Evolutionary conservation across 2,113 vertebrate species (phyloP).

Genomic region (Alethe castanea): DNA sequence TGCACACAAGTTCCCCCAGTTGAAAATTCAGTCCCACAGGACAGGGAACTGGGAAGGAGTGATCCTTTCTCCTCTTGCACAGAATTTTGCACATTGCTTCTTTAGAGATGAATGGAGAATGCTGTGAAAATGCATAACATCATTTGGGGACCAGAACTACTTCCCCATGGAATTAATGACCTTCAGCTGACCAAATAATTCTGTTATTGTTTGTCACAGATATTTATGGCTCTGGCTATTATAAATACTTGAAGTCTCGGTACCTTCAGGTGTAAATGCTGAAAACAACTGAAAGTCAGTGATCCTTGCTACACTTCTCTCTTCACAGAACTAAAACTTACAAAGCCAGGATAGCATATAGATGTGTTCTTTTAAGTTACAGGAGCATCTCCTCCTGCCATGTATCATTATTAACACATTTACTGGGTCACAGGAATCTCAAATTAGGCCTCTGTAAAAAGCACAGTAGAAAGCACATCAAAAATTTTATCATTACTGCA

Average conservation of each 20-base stretch:
- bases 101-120: not conserved
- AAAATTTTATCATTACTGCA: not conserved
- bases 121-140: not conserved
- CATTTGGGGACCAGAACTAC: not conserved
- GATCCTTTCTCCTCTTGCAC: not conserved
- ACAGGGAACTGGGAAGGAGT: not conserved
- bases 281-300: not conserved
- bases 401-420: not conserved
- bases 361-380: not conserved
- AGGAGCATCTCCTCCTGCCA: not conserved
- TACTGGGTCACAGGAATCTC: not conserved
- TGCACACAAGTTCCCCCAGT: not conserved
- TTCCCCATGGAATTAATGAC: not conserved
- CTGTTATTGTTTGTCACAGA: not conserved
- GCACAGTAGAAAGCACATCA: not conserved
- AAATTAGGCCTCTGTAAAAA: not conserved
- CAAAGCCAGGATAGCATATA: not conserved
- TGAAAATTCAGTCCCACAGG: not conserved
- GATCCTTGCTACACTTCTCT: not conserved
- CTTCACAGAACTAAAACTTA: not conserved
- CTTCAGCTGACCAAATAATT: not conserved
- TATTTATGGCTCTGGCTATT: not conserved
- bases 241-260: not conserved
- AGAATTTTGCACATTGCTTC: not conserved
- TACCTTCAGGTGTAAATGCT: not conserved